Base-by-base conservation (phyloP, 2,797 vertebrate genomes). In the Thunnus albacares region DNA sequence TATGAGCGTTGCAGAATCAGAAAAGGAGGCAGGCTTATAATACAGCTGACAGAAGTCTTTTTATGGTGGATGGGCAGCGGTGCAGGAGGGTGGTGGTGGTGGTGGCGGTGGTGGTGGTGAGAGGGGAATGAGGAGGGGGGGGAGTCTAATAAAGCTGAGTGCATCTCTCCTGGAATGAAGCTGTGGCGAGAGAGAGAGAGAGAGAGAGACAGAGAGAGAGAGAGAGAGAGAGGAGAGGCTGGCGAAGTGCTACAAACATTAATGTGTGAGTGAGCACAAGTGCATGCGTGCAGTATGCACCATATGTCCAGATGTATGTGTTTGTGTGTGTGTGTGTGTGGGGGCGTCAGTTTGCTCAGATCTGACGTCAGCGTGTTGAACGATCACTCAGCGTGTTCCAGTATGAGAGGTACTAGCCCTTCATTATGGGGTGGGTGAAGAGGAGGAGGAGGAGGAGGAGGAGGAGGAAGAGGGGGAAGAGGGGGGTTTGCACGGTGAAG, bases 81-180 rank as follows among this genome's bases (percentile, higher is more conserved):
- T 82, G 60, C 45, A 51, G 76, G 69, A 57, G 71, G 45, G 45
- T 49, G 45, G 14, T 15, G 13, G 12, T 13, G 41, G 8, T 8
- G 38, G 38, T 15, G 12, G 12, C 1, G 41, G 8, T 8, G 38
- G 38, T 14, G 43, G 4, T 14, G 43, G 35, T 8, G 38, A 11
- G 10, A 26, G 66, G 63, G 45, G 43, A 49, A 24, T 1, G 71
- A 10, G 10, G 35, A 38, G 38, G 17, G 17, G 5, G 5, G 52
- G 45, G 79, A 53, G 30, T 66, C 83, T 90, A 95, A 96, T 95
- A 95, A 95, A 93, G 92, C 94, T 94, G 93, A 96, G 95, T 95
- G 94, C 94, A 90, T 93, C 91, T 90, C 89, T 93, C 71, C 87
- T 90, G 90, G 90, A 94, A 93, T 86, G 86, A 91, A 89, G 84